These are phyloP conservation scores for Pteropus rufus DNA, from an alignment of 2,797 vertebrate genomes.

Conservation along the genomic window DNA sequence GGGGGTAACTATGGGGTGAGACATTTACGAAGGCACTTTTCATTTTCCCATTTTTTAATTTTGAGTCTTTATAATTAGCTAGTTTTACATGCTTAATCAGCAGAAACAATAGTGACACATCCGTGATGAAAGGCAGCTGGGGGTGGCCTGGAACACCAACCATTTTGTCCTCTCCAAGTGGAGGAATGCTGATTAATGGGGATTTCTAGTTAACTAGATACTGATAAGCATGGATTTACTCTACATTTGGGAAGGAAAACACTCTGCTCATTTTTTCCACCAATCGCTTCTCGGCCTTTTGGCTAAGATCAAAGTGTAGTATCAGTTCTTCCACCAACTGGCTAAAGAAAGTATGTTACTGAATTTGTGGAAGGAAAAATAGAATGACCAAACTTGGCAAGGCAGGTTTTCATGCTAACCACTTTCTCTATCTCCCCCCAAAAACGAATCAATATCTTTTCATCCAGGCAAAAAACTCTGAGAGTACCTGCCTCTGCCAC, in stretches of 20 bases:
- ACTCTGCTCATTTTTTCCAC: background rate
- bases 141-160: background rate
- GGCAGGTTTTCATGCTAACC: background rate
- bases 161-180: background rate
- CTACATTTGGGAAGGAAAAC: background rate
- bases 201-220: background rate
- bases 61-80: background rate
- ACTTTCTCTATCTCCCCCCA: background rate
- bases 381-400: background rate
- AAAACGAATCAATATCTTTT: background rate
- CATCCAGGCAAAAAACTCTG: background rate
- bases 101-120: background rate
- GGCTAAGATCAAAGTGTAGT: too few relatives aligned
- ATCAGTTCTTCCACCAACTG: background rate
- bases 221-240: background rate
- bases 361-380: background rate
- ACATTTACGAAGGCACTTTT: background rate
- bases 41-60: background rate
- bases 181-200: background rate
- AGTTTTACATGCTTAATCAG: background rate
- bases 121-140: background rate
- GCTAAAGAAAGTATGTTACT: background rate
- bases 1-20: background rate
- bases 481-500: background rate
- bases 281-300: background rate